These are phyloP conservation scores for Chymomyza caudatula DNA, from an alignment of 2,888 invertebrate species.

Conservation along the genomic window DNA sequence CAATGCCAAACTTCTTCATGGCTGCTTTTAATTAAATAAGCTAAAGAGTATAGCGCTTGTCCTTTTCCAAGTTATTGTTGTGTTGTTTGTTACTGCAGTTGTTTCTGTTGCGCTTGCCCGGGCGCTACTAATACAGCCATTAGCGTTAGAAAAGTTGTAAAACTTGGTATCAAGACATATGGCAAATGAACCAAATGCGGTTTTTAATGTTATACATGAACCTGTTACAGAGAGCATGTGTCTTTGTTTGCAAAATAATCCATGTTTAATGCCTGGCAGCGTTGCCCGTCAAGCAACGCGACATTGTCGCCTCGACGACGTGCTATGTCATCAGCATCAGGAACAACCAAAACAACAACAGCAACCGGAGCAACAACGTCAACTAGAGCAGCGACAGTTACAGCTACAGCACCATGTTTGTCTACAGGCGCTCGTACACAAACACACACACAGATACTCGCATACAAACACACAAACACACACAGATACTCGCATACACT, in stretches of 20 bases:
- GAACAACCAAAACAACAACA: background rate
- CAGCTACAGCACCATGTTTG: background rate
- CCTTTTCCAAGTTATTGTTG: background rate
- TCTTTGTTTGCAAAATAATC: constrained; percentile 3
- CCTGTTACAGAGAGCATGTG: background rate
- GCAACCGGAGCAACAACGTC: background rate
- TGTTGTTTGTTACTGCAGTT: background rate
- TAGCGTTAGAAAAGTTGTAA: constrained; percentile 32
- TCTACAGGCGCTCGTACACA: background rate
- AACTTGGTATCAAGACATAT: background rate
- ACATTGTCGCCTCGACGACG: background rate
- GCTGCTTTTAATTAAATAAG: constrained; percentile 61
- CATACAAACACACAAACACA: background rate
- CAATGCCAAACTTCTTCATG: background rate
- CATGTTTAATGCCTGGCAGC: background rate
- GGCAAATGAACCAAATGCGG: background rate
- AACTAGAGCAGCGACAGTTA: background rate
- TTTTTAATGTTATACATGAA: background rate
- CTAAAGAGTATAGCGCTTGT: constrained; percentile 48
- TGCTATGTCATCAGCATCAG: background rate
- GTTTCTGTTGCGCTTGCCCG: background rate
- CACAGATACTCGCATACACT: too few relatives aligned
- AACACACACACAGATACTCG: background rate
- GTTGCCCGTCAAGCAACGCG: background rate
- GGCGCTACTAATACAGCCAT: constrained; percentile 55